Percentiles rank a stretch among this genome's conserved stretches.
Evolutionary conservation across 2,888 invertebrate species (phyloP).

Genomic region (Argynnis bischoffii): DNA sequence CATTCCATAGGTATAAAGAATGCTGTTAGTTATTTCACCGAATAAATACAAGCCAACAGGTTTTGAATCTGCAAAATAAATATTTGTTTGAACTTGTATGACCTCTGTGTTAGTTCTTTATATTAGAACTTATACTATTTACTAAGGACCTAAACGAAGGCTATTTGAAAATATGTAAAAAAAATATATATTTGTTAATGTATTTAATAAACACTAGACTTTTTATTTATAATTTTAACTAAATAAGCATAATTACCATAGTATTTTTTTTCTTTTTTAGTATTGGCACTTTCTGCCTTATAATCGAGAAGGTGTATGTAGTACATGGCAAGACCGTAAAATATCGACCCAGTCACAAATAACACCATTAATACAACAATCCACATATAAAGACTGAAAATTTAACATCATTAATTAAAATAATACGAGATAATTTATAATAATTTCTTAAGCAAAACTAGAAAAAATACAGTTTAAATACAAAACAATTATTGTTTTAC

Average conservation of each 20-base stretch:
- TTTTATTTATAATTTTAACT: neutral
- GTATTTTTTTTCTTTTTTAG: constrained; percentile 5
- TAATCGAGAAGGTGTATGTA: constrained; percentile 72
- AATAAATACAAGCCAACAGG: constrained; percentile 86
- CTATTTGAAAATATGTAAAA: too few relatives aligned
- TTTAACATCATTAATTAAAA: constrained; percentile 9
- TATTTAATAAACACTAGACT: too few relatives aligned
- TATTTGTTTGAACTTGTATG: constrained; percentile 19
- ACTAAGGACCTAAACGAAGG: too few relatives aligned
- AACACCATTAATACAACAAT: constrained; percentile 86
- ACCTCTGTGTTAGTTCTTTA: constrained; percentile 12
- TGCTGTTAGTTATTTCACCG: constrained; percentile 87
- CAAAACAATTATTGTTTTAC: too few relatives aligned
- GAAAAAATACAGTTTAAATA: neutral
- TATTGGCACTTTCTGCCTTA: constrained; percentile 20
- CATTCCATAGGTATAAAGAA: constrained; percentile 92
- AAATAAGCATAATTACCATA: constrained; percentile 6
- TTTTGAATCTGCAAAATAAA: constrained; percentile 64
- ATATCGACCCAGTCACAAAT: constrained; percentile 84
- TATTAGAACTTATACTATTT: neutral
- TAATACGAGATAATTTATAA: neutral
- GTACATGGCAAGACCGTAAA: constrained; percentile 84
- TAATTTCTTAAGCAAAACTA: neutral
- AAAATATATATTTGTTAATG: too few relatives aligned
- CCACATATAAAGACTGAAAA: constrained; percentile 87